Evolutionary conservation across 2,113 vertebrate genomes (phyloP), one percentile per base, ranked within the genome.

Genomic region (Alectura lathami): DNA sequence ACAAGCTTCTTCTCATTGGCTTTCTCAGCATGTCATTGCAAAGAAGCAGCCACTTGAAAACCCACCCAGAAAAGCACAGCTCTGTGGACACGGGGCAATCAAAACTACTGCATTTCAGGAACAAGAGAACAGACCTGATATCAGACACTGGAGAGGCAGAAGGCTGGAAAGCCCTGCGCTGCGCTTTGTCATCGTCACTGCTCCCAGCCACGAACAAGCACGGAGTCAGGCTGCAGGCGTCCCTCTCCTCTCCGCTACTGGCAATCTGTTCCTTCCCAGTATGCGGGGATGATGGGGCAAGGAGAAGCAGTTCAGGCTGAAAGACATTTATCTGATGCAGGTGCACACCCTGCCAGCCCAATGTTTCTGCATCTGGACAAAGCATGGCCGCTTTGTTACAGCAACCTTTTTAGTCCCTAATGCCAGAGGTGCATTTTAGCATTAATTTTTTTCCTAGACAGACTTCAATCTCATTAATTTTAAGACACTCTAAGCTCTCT

Each of bases 391-490:
- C 57, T 67, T 60, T 76, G 51, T 67, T 24, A 53, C 42, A 51
- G 40, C 27, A 9, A 8, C 60, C 18, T 21, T 18, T 42, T 64
- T 36, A 80, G 72, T 20, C 70, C 27, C 51, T 76, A 56, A 79
- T 48, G 13, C 2, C 0, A 66, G 47, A 53, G 24, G 38, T 50
- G 62, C 62, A 56, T 88, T 91, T 80, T 51, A 86, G 83, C 23
- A 34, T 88, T 56, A 22, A 27, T 66, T 68, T 91, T 86, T 86
- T 45, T 70, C 64, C 91, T 62, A 92, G 92, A 90, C 20, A 84
- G 91, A 60, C 81, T 88, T 91, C 86, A 74, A 76, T 96, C 85
- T 96, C 91, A 93, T 96, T 94, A 93, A 95, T 93, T 95, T 96
- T 90, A 90, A 93, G 86, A 88, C 50, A 72, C 89, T 93, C 85